phyloP scores from a whole-genome alignment of 2,888 invertebrate genomes.

The Machimus atricapillus region DNA sequence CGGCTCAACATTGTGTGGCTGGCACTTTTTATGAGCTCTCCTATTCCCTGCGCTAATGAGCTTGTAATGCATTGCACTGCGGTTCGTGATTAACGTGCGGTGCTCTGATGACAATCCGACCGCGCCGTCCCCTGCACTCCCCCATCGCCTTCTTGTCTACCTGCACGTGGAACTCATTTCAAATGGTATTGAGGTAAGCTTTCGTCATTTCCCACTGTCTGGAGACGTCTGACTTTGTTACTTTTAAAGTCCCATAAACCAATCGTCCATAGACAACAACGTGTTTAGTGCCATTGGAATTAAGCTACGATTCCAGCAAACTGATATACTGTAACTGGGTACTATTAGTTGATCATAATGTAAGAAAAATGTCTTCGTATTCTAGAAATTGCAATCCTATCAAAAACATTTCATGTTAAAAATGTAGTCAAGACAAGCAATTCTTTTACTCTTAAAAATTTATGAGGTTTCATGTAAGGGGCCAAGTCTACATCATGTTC shows the following conservation, averaged over 20 bases:
- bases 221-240: not conserved
- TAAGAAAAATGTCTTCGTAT: too few relatives aligned
- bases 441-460: too few relatives aligned
- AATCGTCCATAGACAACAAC: not conserved
- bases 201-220: not conserved
- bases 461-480: too few relatives aligned
- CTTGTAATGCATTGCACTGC: slow-evolving; percentile 26
- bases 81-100: slow-evolving; percentile 21
- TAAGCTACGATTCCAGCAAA: not conserved
- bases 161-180: not conserved
- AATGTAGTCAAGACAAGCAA: too few relatives aligned
- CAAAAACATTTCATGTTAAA: too few relatives aligned
- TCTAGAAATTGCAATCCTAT: too few relatives aligned
- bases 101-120: not conserved
- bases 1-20: slow-evolving; percentile 5
- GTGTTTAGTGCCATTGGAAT: not conserved
- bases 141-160: not conserved
- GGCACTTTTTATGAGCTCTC: slow-evolving; percentile 11
- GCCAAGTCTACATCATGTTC: too few relatives aligned
- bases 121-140: not conserved
- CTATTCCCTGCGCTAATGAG: slow-evolving; percentile 21
- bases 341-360: too few relatives aligned
- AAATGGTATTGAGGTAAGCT: not conserved
- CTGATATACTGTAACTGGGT: too few relatives aligned
- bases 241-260: not conserved